Percentiles rank a stretch among this genome's conserved stretches.
These are phyloP conservation scores for Myocastor coypus DNA, from an alignment of 2,113 vertebrate species.

Conservation along the genomic window DNA sequence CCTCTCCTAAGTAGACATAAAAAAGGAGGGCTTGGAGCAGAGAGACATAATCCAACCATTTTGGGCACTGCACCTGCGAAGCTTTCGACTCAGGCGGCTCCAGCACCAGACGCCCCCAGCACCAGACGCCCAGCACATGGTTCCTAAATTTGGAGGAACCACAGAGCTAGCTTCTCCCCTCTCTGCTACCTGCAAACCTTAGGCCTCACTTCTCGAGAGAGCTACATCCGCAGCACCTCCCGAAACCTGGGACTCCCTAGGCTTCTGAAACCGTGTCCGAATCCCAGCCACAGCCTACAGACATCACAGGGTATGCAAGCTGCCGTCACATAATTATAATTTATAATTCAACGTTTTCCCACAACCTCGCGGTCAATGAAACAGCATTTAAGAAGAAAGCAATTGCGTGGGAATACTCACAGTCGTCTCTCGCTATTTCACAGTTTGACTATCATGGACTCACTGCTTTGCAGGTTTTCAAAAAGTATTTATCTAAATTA, in stretches of 20 bases:
- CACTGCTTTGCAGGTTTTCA: too few relatives aligned
- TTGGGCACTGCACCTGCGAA: neutral
- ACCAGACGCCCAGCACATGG: too few relatives aligned
- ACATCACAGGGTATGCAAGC: neutral
- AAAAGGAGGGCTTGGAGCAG: neutral
- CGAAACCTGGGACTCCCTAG: neutral
- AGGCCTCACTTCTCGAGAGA: neutral
- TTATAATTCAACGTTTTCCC: neutral
- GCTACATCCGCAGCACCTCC: neutral
- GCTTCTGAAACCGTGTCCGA: neutral
- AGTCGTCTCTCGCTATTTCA: too few relatives aligned
- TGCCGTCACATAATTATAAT: too few relatives aligned
- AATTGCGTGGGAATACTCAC: neutral
- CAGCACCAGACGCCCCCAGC: neutral
- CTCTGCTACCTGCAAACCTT: neutral
- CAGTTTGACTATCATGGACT: too few relatives aligned
- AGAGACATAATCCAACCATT: neutral
- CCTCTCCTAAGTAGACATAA: neutral
- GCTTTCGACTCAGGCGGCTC: neutral
- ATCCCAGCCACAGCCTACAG: neutral
- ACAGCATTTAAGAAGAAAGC: neutral
- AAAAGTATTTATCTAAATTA: too few relatives aligned
- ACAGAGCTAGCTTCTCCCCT: neutral
- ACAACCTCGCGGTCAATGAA: too few relatives aligned
- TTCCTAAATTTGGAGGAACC: too few relatives aligned